Percentiles rank a stretch among this genome's conserved stretches.
These are phyloP conservation scores for Podabrus alpinus DNA, from an alignment of 2,888 invertebrate genomes.

Conservation along the genomic window DNA sequence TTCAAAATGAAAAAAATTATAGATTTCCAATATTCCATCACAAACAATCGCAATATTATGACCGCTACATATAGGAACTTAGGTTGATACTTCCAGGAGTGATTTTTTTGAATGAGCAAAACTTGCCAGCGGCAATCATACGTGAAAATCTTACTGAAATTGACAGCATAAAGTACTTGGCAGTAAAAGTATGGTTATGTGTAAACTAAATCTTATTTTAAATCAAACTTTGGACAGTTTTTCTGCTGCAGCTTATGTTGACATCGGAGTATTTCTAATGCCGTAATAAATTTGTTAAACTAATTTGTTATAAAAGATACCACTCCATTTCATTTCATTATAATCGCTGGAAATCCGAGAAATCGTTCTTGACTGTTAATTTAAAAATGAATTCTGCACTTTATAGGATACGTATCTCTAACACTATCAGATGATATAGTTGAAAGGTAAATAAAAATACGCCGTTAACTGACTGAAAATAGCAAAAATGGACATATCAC, in stretches of 20 bases:
- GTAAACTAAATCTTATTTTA: not conserved
- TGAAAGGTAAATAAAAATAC: too few relatives aligned
- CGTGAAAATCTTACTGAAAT: not conserved
- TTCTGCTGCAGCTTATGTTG: not conserved
- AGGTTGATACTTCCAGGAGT: not conserved
- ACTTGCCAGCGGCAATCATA: not conserved
- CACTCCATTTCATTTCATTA: too few relatives aligned
- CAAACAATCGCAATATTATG: not conserved
- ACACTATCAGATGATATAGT: too few relatives aligned
- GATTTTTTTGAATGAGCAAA: not conserved
- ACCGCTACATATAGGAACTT: not conserved
- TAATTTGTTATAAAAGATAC: too few relatives aligned
- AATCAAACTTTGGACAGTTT: not conserved
- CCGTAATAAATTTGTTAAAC: too few relatives aligned
- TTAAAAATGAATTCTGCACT: too few relatives aligned
- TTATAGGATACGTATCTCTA: too few relatives aligned
- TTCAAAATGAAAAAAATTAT: not conserved
- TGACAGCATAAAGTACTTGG: not conserved
- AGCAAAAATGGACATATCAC: too few relatives aligned
- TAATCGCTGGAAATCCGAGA: too few relatives aligned
- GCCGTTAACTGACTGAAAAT: too few relatives aligned
- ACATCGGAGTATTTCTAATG: too few relatives aligned
- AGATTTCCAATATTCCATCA: not conserved
- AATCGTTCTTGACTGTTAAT: too few relatives aligned
- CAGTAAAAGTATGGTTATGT: not conserved